These are phyloP conservation scores for Mesorhabditis spiculigera DNA, from an alignment of 2,888 invertebrate genomes.

Conservation along the genomic window DNA sequence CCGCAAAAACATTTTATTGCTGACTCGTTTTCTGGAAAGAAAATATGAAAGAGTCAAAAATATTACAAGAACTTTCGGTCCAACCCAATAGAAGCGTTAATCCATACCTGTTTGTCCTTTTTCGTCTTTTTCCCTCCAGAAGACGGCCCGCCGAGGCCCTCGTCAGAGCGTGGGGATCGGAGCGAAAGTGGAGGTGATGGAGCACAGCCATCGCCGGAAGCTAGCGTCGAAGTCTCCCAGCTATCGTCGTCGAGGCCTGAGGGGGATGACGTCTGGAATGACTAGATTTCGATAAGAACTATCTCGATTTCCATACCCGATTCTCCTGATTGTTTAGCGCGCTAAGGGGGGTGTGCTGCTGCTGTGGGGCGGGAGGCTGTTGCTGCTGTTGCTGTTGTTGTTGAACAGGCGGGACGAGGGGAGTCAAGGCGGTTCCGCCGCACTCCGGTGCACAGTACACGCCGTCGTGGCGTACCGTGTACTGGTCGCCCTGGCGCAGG, in stretches of 20 bases:
- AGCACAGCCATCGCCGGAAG: conserved; percentile 34
- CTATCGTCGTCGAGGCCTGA: conserved; percentile 35
- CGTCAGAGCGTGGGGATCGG: conserved; percentile 8
- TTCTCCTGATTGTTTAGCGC: too few relatives aligned
- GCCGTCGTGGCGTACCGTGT: conserved; percentile 70
- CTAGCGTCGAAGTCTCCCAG: conserved; percentile 44
- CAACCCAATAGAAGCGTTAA: too few relatives aligned
- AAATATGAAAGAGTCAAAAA: too few relatives aligned
- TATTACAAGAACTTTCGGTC: too few relatives aligned
- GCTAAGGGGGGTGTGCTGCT: not conserved
- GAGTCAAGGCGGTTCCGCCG: conserved; percentile 56
- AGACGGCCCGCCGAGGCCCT: not conserved
- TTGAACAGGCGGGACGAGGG: conserved; percentile 51
- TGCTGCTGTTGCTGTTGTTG: conserved; percentile 18
- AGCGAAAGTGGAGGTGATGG: too few relatives aligned
- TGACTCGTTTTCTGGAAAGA: too few relatives aligned
- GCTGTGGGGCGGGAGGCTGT: not conserved
- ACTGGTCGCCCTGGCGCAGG: conserved; percentile 93
- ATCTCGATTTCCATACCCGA: not conserved
- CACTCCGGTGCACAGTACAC: conserved; percentile 47
- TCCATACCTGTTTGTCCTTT: conserved; percentile 10
- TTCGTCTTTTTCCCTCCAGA: conserved; percentile 12
- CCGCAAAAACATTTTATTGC: too few relatives aligned
- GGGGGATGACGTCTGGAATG: conserved; percentile 10
- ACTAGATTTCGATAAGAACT: not conserved